Evolutionary conservation across 2,113 vertebrate genomes (phyloP).

Genomic region (Clarias batrachus): DNA sequence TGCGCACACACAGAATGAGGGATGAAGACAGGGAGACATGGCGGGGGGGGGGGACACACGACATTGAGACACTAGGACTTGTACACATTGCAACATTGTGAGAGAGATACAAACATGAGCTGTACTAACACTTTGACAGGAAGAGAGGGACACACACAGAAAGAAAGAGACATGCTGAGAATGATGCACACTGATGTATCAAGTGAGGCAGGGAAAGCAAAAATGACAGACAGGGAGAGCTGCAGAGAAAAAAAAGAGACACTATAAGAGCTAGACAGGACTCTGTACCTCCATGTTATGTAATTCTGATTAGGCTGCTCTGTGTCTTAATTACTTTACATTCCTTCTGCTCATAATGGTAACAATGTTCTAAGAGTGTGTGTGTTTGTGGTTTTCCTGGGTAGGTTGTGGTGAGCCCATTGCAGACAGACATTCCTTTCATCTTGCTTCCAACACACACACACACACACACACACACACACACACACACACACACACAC

Average conservation of each 20-base stretch:
- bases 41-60: too few species aligned
- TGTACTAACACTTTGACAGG: background rate
- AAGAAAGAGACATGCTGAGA: background rate
- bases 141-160: background rate
- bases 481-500: too few species aligned
- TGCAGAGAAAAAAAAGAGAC: background rate
- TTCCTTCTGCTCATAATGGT: conserved; percentile 11
- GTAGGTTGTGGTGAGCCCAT: conserved; percentile 24
- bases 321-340: background rate
- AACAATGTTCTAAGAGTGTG: background rate
- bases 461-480: too few species aligned
- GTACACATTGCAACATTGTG: too few species aligned
- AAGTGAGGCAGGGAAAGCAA: background rate
- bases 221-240: background rate
- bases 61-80: too few species aligned
- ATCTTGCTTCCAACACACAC: background rate
- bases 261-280: background rate
- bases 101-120: too few species aligned
- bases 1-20: too few species aligned
- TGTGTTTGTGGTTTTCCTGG: conserved; percentile 9
- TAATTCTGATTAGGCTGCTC: background rate
- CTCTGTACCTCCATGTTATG: background rate
- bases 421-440: conserved; percentile 27
- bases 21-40: too few species aligned
- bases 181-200: background rate